These are phyloP conservation scores for Polyodon spathula DNA, from an alignment of 2,113 vertebrate species.

Conservation along the genomic window DNA sequence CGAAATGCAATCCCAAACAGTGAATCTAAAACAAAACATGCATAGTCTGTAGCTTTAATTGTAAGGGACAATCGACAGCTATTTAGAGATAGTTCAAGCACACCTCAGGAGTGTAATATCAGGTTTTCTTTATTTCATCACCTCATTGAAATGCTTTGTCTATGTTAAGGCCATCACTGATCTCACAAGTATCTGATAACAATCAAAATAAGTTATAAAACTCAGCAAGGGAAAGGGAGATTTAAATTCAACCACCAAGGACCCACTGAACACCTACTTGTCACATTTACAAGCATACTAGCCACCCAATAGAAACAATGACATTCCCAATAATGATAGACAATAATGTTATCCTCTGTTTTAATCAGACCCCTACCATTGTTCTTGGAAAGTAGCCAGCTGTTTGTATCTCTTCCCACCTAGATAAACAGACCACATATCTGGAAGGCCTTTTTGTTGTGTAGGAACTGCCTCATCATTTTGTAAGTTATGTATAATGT, in stretches of 20 bases:
- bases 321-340: slow-evolving; percentile 60
- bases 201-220: slow-evolving; percentile 37
- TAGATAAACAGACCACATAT: slow-evolving; percentile 15
- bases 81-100: slow-evolving; percentile 1
- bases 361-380: too few species aligned
- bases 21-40: too few species aligned
- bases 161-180: slow-evolving; percentile 65
- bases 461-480: too few species aligned
- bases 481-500: too few species aligned
- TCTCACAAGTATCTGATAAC: slow-evolving; percentile 95
- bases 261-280: slow-evolving; percentile 42
- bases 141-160: slow-evolving; percentile 86
- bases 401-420: slow-evolving; percentile 7
- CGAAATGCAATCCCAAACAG: too few species aligned
- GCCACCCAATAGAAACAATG: slow-evolving; percentile 47
- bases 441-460: not conserved
- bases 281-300: slow-evolving; percentile 49
- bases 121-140: slow-evolving; percentile 75
- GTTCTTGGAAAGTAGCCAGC: too few species aligned
- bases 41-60: not conserved
- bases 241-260: slow-evolving; percentile 31
- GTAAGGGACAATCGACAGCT: not conserved
- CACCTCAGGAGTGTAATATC: slow-evolving; percentile 43
- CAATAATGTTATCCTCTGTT: not conserved
- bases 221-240: slow-evolving; percentile 41